Conservation (phyloP, 2,113 vertebrate genomes). For the Etheostoma cragini region DNA sequence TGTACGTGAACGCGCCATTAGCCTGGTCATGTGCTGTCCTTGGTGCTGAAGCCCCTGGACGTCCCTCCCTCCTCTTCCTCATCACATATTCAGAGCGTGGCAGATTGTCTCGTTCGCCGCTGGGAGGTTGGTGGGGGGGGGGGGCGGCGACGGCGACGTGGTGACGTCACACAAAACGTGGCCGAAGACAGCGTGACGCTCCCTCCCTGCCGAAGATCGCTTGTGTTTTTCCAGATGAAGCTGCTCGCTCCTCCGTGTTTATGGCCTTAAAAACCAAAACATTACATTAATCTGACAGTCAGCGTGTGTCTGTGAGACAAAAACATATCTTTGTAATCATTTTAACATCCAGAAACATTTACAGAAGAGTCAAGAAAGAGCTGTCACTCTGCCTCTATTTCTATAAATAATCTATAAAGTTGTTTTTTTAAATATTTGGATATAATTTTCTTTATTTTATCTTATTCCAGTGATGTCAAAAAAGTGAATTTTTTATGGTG, state of each 20-base stretch:
- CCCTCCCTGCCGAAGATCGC: constrained; percentile 42
- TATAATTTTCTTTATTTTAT: too few species aligned
- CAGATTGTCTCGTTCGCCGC: constrained; percentile 26
- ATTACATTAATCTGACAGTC: too few species aligned
- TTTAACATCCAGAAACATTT: not conserved
- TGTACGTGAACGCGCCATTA: not conserved
- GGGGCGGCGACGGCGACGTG: not conserved
- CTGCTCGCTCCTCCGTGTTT: not conserved
- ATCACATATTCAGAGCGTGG: not conserved
- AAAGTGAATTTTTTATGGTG: too few species aligned
- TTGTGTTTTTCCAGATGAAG: accelerated
- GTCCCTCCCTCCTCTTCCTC: not conserved
- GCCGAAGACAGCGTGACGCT: not conserved
- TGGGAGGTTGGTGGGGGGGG: not conserved
- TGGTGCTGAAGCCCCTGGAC: constrained; percentile 56
- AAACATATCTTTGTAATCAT: not conserved
- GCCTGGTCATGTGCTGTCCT: constrained; percentile 45
- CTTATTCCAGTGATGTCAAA: too few species aligned
- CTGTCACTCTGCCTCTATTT: not conserved
- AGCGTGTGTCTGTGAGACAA: not conserved
- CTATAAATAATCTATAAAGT: too few species aligned
- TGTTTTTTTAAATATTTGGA: not conserved
- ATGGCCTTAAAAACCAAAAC: not conserved
- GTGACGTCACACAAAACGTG: constrained; percentile 45
- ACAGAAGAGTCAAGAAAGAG: not conserved